These are phyloP conservation scores for Eretmochelys imbricata DNA, from an alignment of 2,113 vertebrate genomes.

Conservation along the genomic window DNA sequence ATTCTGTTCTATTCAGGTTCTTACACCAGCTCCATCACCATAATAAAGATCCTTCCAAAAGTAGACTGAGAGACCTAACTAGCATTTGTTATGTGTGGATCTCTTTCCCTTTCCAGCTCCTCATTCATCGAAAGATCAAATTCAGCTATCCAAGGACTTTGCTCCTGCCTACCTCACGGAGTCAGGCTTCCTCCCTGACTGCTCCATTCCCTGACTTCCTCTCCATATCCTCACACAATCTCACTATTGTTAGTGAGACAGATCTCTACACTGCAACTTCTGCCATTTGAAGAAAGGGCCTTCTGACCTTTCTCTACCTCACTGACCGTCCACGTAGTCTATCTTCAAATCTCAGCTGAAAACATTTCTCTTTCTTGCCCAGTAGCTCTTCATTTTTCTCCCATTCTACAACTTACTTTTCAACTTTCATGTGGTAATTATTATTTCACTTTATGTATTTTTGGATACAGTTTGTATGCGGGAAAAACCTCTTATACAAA, in stretches of 20 bases:
- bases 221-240: not conserved
- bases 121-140: not conserved
- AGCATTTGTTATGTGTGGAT: not conserved
- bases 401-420: not conserved
- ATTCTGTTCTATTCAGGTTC: not conserved
- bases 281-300: not conserved
- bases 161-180: not conserved
- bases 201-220: not conserved
- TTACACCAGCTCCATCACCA: not conserved
- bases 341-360: not conserved
- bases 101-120: not conserved
- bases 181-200: not conserved
- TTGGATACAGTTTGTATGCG: not conserved
- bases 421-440: not conserved
- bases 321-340: accelerated
- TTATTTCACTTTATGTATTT: not conserved
- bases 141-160: not conserved
- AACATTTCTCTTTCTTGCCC: not conserved
- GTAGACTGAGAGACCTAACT: not conserved
- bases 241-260: not conserved
- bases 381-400: not conserved
- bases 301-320: accelerated
- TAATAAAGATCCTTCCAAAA: not conserved
- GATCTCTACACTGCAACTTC: not conserved
- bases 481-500: not conserved